phyloP scores from a whole-genome alignment of 2,797 vertebrate species.

The Microctenopoma steveboyesi region DNA sequence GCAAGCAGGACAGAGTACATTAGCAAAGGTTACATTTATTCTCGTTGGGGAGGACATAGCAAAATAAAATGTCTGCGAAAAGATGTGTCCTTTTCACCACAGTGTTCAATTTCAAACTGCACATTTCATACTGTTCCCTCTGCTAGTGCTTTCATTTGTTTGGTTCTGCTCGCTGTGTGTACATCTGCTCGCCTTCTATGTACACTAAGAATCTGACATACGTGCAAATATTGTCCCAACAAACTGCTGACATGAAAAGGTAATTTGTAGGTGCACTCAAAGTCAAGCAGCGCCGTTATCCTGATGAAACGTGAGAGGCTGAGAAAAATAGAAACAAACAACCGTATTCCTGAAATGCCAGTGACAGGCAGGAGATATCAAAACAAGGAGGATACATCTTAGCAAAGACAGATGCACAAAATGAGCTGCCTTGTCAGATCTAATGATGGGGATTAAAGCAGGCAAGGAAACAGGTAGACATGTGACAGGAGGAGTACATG shows the following conservation, averaged over 20 bases:
- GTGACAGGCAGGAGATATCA: conserved; percentile 36
- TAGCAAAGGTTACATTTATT: conserved; percentile 28
- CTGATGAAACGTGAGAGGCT: conserved; percentile 4
- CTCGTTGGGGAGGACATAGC: conserved; percentile 4
- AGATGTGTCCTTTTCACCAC: not conserved
- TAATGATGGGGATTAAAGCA: conserved; percentile 60
- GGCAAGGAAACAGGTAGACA: conserved; percentile 49
- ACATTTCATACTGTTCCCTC: conserved; percentile 5
- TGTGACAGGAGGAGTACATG: conserved; percentile 35
- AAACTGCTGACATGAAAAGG: conserved; percentile 28
- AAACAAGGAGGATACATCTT: conserved; percentile 38
- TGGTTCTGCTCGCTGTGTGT: conserved; percentile 2
- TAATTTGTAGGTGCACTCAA: conserved; percentile 29
- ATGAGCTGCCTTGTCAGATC: conserved; percentile 40
- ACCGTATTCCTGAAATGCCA: conserved; percentile 23
- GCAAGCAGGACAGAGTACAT: conserved; percentile 29
- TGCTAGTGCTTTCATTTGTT: conserved; percentile 11
- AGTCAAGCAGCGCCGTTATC: not conserved
- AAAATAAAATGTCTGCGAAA: conserved; percentile 17
- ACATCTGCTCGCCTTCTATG: conserved; percentile 23
- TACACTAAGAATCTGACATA: conserved; percentile 9
- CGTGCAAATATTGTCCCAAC: conserved; percentile 31
- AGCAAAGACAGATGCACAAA: conserved; percentile 35
- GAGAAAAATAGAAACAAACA: conserved; percentile 17
- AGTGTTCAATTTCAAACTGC: not conserved